Evolutionary conservation across 2,113 vertebrate species (phyloP), one percentile per base, ranked within the genome.

Genomic region (Channa maculata): DNA sequence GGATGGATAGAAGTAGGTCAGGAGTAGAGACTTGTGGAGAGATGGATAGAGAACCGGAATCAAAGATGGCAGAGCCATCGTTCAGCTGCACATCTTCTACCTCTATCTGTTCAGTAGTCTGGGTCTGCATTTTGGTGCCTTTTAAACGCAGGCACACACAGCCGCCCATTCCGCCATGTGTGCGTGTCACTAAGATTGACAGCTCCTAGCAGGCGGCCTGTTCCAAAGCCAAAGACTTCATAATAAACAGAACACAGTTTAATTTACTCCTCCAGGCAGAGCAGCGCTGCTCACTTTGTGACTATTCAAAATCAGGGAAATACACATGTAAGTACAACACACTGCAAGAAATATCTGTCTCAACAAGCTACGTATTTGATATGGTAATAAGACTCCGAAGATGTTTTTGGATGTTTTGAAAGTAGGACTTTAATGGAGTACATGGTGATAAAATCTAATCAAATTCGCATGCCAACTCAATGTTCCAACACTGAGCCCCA

Each of bases 1-100:
- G 75, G 80, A 91, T 81, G 74, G 86, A 89, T 75, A 37, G 75
- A 93, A 92, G 80, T 91, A 88, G 89, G 91, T 92, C 91, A 91
- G 63, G 52, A 86, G 81, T 60, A 86, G 73, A 88, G 79, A 82
- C 37, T 39, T 75, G 70, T 46, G 59, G 51, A 68, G 61, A 41
- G 60, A 68, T 44, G 72, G 75, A 80, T 61, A 37, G 65, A 77
- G 46, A 13, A 67, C 65, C 55, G 51, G 69, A 79, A 65, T 65
- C 71, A 65, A 71, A 67, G 64, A 44, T 33, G 80, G 63, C 54
- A 38, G 74, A 72, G 68, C 51, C 37, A 65, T n/a, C 41, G 36
- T 73, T 60, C 12, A 14, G 50, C 43, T 64, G 55, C 15, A 4
- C 71, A 50, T 50, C 38, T 55, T 39, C 59, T 52, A 53, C 65